A percentile compares a stretch with the other conserved stretches of the same genome.
Conservation (phyloP, 2,888 invertebrate genomes). For the Drosophila villosipedis region DNA sequence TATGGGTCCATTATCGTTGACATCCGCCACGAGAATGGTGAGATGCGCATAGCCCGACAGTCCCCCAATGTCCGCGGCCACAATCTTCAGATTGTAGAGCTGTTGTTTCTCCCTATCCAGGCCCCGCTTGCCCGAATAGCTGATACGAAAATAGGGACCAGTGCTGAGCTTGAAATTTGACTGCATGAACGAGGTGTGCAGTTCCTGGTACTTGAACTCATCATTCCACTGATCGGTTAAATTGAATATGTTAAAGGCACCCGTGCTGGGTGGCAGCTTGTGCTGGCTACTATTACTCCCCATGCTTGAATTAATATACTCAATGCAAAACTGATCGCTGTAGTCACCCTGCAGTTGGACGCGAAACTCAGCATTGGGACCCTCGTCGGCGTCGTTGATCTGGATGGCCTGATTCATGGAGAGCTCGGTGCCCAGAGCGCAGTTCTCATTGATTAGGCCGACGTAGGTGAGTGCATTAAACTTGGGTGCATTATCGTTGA, state of each 20-base stretch:
- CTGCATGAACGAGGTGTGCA: constrained; percentile 83
- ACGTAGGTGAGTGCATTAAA: constrained; percentile 91
- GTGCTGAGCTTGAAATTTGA: constrained; percentile 76
- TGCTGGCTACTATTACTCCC: constrained; percentile 58
- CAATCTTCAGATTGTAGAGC: constrained; percentile 89
- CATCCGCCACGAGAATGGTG: constrained; percentile 90
- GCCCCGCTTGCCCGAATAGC: constrained; percentile 83
- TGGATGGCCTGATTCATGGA: constrained; percentile 89
- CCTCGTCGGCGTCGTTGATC: constrained; percentile 90
- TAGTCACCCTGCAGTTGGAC: constrained; percentile 91
- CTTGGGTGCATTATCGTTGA: constrained; percentile 94
- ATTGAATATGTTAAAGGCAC: constrained; percentile 82
- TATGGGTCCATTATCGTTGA: constrained; percentile 92
- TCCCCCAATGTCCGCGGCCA: constrained; percentile 92
- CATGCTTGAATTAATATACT: constrained; percentile 87
- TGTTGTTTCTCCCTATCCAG: constrained; percentile 91
- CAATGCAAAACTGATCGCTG: constrained; percentile 88
- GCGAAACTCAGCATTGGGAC: constrained; percentile 89
- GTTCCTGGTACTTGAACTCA: constrained; percentile 83
- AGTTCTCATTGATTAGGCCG: constrained; percentile 92
- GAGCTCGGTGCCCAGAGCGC: constrained; percentile 89
- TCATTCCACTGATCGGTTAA: constrained; percentile 84
- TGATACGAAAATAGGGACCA: constrained; percentile 82
- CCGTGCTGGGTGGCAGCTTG: constrained; percentile 78
- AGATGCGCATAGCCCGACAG: constrained; percentile 90